A percentile compares a stretch with the other conserved stretches of the same genome.
phyloP scores from a whole-genome alignment of 2,797 vertebrate species.

The Lepus oiostolus region DNA sequence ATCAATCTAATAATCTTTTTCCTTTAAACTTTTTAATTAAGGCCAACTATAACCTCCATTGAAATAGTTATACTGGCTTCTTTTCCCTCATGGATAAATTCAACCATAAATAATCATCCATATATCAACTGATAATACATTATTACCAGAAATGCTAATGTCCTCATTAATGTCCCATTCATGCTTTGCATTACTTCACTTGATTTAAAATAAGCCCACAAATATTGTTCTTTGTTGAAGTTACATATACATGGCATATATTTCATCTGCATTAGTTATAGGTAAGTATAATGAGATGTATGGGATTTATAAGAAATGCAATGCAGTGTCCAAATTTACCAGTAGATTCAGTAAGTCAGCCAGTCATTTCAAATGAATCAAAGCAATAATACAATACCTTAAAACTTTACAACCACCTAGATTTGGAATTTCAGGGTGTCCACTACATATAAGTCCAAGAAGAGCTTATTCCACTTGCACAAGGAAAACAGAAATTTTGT shows the following conservation, averaged over 20 bases:
- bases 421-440: slow-evolving; percentile 25
- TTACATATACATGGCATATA: slow-evolving; percentile 14
- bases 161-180: slow-evolving; percentile 32
- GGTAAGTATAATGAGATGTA: slow-evolving; percentile 48
- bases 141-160: slow-evolving; percentile 57
- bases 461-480: background rate
- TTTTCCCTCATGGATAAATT: slow-evolving; percentile 12
- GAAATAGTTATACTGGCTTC: slow-evolving; percentile 12
- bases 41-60: background rate
- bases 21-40: slow-evolving; percentile 30
- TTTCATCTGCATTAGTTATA: slow-evolving; percentile 58
- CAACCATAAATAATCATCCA: slow-evolving; percentile 34
- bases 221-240: slow-evolving; percentile 46
- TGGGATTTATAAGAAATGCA: slow-evolving; percentile 47
- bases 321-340: background rate
- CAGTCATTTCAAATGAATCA: slow-evolving; percentile 46
- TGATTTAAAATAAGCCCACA: slow-evolving; percentile 58
- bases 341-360: background rate
- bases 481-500: slow-evolving; percentile 2
- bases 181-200: slow-evolving; percentile 19
- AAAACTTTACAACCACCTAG: background rate
- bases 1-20: background rate
- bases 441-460: background rate
- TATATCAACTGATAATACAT: slow-evolving; percentile 2
- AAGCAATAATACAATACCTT: background rate